Base-by-base conservation (phyloP, 2,888 invertebrate genomes). In the Drosophila seclusa region DNA sequence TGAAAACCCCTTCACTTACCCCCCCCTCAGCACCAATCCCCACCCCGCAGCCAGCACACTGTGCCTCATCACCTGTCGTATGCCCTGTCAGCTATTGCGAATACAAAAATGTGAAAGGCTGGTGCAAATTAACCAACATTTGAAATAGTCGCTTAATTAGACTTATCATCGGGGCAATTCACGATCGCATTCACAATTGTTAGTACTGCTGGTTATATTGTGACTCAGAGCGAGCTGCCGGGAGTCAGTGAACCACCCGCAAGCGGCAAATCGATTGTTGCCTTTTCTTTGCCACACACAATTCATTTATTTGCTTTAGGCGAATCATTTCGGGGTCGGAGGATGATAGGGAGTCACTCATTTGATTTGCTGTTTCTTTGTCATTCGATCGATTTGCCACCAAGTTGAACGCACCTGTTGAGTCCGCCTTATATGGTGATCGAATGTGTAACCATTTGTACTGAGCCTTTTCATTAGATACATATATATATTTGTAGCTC, bases 61-160 rank as follows among this genome's bases (percentile, higher is more conserved):
- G 13, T 11, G 1, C 6, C 16, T 7, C n/a, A 31, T 16, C 34
- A 21, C 18, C 60, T 42, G 40, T 55, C 29, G 55, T 10, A 29
- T 3, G 13, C 29, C 2, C 10, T 49, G 59, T 32, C 49, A 21
- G 42, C 42, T 49, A 31, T 59, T 29, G 65, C 45, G 32, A 64
- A 29, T 34, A 48, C 21, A 38, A 16, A 49, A 79, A 83, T 79
- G 83, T 83, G 78, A 83, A 88, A 83, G 86, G 83, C 55, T 53
- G 66, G 29, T 55, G 80, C 59, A 73, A 80, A 89, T 85, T 85
- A 80, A 75, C 86, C 76, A 58, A 73, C 57, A 75, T 86, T 85
- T 70, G 36, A 60, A 70, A 63, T 58, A 64, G 58, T 73, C 68
- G 68, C 86, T 45, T 76, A 89, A 87, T 90, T 87, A 85, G 90